These are phyloP conservation scores for Meles meles DNA, from an alignment of 2,113 vertebrate genomes.

Conservation along the genomic window DNA sequence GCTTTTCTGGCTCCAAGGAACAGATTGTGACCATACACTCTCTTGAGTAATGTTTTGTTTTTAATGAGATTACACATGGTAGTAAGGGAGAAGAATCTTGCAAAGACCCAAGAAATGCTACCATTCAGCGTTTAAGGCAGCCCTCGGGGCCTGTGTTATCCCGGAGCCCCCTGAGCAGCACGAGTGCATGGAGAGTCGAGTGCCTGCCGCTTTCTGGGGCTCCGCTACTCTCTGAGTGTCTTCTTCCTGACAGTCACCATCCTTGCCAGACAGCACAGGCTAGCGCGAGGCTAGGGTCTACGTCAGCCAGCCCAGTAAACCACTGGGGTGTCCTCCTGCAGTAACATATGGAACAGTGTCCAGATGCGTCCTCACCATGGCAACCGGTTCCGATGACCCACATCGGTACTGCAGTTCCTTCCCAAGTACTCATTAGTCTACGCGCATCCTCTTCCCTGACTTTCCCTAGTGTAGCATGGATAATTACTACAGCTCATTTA, in stretches of 20 bases:
- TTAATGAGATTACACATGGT: not conserved
- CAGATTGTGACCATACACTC: not conserved
- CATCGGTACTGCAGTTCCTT: not conserved
- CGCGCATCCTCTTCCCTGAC: not conserved
- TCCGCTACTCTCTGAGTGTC: not conserved
- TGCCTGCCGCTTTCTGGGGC: not conserved
- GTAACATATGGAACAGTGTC: not conserved
- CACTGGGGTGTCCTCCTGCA: not conserved
- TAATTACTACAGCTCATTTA: not conserved
- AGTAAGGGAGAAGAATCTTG: not conserved
- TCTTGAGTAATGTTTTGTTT: not conserved
- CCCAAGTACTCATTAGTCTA: not conserved
- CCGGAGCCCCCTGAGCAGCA: not conserved
- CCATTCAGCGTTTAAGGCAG: not conserved
- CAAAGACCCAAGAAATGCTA: not conserved
- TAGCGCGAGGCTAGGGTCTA: not conserved
- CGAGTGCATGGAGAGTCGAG: not conserved
- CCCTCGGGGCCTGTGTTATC: rapidly evolving
- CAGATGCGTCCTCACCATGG: slow-evolving; percentile 35
- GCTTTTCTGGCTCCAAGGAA: not conserved
- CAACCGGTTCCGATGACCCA: not conserved
- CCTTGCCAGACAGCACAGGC: not conserved
- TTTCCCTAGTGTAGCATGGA: not conserved
- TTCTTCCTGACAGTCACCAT: not conserved
- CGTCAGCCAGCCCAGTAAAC: not conserved